A percentile compares a stretch with the other conserved stretches of the same genome.
Conservation (phyloP, 2,888 invertebrate species). For the Epinotia demarniana region DNA sequence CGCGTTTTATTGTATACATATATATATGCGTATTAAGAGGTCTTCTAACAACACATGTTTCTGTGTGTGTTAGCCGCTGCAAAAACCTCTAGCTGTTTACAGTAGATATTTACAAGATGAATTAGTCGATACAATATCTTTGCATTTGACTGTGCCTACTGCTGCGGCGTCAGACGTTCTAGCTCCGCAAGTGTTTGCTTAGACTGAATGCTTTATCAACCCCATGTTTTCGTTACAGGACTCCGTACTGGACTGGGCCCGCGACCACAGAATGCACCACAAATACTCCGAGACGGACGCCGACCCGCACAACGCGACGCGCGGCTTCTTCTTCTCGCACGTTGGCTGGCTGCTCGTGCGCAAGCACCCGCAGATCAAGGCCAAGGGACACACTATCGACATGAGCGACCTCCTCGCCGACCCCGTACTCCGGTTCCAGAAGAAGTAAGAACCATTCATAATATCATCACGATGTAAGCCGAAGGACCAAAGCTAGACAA, state of each 20-base stretch:
- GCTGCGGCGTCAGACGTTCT: no score
- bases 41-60: no score
- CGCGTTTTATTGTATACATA: no score
- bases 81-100: no score
- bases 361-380: conserved; percentile 95
- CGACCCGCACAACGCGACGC: conserved; percentile 95
- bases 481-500: no score
- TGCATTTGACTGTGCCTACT: no score
- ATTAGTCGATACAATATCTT: no score
- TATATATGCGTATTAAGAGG: no score
- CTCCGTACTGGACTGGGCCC: conserved; percentile 90
- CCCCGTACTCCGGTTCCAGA: conserved; percentile 92
- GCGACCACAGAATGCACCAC: conserved; percentile 94
- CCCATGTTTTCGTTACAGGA: conserved; percentile 78
- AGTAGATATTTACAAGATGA: no score
- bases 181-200: neutral
- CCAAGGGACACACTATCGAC: conserved; percentile 94
- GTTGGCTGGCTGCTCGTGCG: conserved; percentile 96
- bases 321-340: conserved; percentile 98
- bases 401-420: conserved; percentile 92
- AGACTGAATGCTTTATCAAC: neutral
- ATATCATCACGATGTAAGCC: no score
- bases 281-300: conserved; percentile 97
- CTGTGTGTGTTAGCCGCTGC: no score
- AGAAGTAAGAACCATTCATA: conserved; percentile 85